Conservation (phyloP, 1,140 invertebrate genomes). For the Monomorium pharaonis region DNA sequence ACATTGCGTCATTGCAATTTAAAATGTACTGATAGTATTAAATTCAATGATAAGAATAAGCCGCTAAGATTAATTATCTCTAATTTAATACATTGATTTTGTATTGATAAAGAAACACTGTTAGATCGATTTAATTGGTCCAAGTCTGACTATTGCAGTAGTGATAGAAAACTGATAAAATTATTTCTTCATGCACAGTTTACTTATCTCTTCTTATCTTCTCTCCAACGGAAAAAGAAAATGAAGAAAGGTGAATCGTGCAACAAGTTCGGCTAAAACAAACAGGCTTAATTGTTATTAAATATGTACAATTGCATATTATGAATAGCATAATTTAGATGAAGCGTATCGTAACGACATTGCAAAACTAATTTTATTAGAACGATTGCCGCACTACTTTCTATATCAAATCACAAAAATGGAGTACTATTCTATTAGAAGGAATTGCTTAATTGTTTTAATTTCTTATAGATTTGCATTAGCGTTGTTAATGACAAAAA, state of each 20-base stretch:
- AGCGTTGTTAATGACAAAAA: background rate
- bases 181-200: too few relatives aligned
- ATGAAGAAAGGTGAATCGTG: too few relatives aligned
- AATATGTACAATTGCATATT: background rate
- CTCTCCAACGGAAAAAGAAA: too few relatives aligned
- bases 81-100: background rate
- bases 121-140: background rate
- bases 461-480: background rate
- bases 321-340: background rate
- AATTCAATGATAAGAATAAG: background rate
- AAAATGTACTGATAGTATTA: background rate
- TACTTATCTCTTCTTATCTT: too few relatives aligned
- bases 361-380: background rate
- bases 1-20: background rate
- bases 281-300: too few relatives aligned
- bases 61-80: background rate
- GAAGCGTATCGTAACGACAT: background rate
- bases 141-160: too few relatives aligned
- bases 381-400: background rate
- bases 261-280: too few relatives aligned
- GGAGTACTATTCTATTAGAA: background rate
- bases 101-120: background rate
- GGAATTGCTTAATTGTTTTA: background rate
- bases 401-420: background rate
- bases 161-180: background rate